These are phyloP conservation scores for Drosophila saltans DNA, from an alignment of 1,140 invertebrate genomes.

Conservation along the genomic window DNA sequence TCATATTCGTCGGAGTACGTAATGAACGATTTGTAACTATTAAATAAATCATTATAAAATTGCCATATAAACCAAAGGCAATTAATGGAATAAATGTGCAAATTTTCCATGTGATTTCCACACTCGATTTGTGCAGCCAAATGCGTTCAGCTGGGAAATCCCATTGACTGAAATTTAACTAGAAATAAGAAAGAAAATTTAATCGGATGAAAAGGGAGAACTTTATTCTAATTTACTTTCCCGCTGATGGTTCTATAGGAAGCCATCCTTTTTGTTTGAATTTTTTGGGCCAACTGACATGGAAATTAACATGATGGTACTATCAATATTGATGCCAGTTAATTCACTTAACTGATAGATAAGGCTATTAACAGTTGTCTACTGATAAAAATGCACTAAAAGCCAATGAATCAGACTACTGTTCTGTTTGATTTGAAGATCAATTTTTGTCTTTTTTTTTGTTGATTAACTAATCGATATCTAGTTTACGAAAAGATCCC, in stretches of 20 bases:
- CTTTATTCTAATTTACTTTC: constrained; percentile 26
- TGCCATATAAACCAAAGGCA: constrained; percentile 88
- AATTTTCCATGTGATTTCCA: constrained; percentile 87
- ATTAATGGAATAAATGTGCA: constrained; percentile 86
- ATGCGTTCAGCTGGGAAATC: constrained; percentile 83
- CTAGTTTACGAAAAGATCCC: constrained; percentile 85
- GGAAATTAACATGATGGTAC: constrained; percentile 55
- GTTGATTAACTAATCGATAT: constrained; percentile 63
- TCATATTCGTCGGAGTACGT: constrained; percentile 90
- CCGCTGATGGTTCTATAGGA: constrained; percentile 22
- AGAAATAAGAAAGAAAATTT: background rate
- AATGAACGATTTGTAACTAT: constrained; percentile 88
- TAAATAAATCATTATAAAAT: constrained; percentile 88
- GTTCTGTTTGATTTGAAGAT: constrained; percentile 36
- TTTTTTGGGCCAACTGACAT: constrained; percentile 33
- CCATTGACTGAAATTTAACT: constrained; percentile 76
- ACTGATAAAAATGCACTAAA: constrained; percentile 64
- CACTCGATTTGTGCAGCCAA: constrained; percentile 85
- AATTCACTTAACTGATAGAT: constrained; percentile 70
- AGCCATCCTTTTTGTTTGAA: constrained; percentile 36
- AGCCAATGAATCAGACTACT: constrained; percentile 43
- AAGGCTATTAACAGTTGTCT: constrained; percentile 67
- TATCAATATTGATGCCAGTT: constrained; percentile 40
- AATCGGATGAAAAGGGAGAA: background rate
- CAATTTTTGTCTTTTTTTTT: background rate